A percentile compares a stretch with the other conserved stretches of the same genome.
Evolutionary conservation across 2,888 invertebrate species (phyloP).

Genomic region (Metacarcinus magister): DNA sequence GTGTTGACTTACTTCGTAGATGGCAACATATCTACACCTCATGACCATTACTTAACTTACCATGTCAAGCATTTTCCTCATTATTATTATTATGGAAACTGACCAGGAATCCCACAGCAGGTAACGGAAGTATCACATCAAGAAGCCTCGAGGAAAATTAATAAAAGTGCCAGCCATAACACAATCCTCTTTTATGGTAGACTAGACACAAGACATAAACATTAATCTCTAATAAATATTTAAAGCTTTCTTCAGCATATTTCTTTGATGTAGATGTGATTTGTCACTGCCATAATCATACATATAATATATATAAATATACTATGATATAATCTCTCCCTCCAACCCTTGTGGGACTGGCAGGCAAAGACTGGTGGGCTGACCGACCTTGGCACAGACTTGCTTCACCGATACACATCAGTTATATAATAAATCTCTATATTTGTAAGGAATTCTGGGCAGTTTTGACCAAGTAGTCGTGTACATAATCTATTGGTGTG

Average conservation of each 20-base stretch:
- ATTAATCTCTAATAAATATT: conserved; percentile 12
- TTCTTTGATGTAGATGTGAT: conserved; percentile 49
- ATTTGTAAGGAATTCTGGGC: conserved; percentile 74
- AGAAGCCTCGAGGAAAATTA: background rate
- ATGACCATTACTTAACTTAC: conserved; percentile 22
- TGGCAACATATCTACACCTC: conserved; percentile 2
- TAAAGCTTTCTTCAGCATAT: conserved; percentile 41
- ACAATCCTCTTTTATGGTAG: conserved; percentile 30
- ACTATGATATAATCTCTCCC: conserved; percentile 62
- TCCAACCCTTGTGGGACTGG: conserved; percentile 48
- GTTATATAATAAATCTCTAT: conserved; percentile 64
- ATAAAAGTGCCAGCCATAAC: conserved; percentile 49
- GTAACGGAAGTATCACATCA: background rate
- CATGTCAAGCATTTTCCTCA: background rate
- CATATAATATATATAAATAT: conserved; percentile 49
- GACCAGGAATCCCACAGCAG: conserved; percentile 46
- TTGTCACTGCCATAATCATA: conserved; percentile 76
- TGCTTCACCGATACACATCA: conserved; percentile 58
- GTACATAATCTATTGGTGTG: conserved; percentile 66
- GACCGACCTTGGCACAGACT: conserved; percentile 67
- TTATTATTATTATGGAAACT: background rate
- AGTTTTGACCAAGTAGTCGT: conserved; percentile 77
- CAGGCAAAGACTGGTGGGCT: conserved; percentile 63
- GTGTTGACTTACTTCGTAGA: background rate
- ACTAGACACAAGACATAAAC: conserved; percentile 42